Base-by-base conservation (phyloP, 1,140 invertebrate species). In the Danaus plexippus region DNA sequence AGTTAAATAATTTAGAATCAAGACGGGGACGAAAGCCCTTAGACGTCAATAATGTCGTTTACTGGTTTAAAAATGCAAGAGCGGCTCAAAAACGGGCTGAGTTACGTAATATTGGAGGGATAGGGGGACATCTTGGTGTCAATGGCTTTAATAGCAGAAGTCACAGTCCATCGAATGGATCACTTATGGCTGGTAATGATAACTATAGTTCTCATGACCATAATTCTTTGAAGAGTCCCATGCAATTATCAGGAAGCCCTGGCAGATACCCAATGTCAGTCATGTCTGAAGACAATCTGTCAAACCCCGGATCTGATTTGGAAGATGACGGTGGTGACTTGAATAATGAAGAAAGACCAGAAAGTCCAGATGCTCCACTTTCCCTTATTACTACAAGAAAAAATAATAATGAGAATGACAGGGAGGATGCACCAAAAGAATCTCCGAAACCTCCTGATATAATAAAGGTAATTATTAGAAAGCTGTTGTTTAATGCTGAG, bases 41-140 rank as follows among this genome's bases (percentile, higher is more conserved):
- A 15, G 97, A 99, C 84, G 93, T 98, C 1, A 98, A 98, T 74
- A 99, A 99, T 79, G 96, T 99, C 9, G 97, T 98, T 13, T 98
- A 98, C 81, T 99, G 97, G 97, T 99, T 99, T 80, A 99, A 99
- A 85, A 99, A 99, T 79, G 97, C 97, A 0, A 89, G 97, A 53
- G 97, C 97, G 9, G 97, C 97, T 1, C 95, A 97, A 79, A 97
- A 98, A 75, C 88, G 97, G 44, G 94, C 94, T 0, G 94, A 95
- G 84, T 90, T 92, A 54, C 88, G 94, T 52, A 89, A 87, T 62
- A 87, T 89, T 46, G 83, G 89, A 52, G 88, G 88, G 11, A 56
- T 90, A 47, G 71, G 86, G 43, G 89, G 89, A 51, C 89, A 90
- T 66, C 74, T 90, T 42, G 78, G 88, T 6, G 71, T 89, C 8